Evolutionary conservation across 2,888 invertebrate genomes (phyloP), one percentile per base, ranked within the genome.

Genomic region (Anoncus sp.): DNA sequence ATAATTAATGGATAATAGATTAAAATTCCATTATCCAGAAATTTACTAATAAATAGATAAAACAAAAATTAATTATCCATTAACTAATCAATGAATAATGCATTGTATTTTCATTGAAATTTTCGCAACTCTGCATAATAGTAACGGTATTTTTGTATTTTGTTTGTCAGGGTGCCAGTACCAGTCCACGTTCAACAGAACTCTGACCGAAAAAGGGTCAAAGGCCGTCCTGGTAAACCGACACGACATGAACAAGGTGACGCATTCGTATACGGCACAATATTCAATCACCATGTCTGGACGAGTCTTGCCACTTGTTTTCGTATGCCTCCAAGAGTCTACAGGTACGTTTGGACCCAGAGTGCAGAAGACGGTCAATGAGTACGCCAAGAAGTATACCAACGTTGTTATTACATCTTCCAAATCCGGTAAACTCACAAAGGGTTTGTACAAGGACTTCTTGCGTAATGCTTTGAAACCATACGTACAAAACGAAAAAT

Each of bases 91-190:
- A n/a, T n/a, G n/a, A n/a, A n/a, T n/a, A n/a, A n/a, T n/a, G n/a
- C n/a, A n/a, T n/a, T n/a, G n/a, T n/a, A n/a, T n/a, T n/a, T n/a
- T n/a, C n/a, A n/a, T n/a, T n/a, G n/a, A n/a, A n/a, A n/a, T n/a
- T n/a, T n/a, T n/a, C n/a, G n/a, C n/a, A n/a, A n/a, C n/a, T n/a
- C n/a, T n/a, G n/a, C n/a, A n/a, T n/a, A n/a, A n/a, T n/a, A n/a
- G n/a, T n/a, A n/a, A n/a, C n/a, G n/a, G n/a, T n/a, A n/a, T n/a
- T n/a, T n/a, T n/a, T n/a, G n/a, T n/a, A n/a, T n/a, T n/a, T n/a
- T n/a, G n/a, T n/a, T n/a, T n/a, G n/a, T n/a, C n/a, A 43, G 92
- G 72, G 16, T 72, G 72, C 24, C 62, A 72, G 24, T 72, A 72
- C 18, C 62, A 72, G 62, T 38, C 72, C 6, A 60, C 47, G 7